These are phyloP conservation scores for Montipora sp. DNA, from an alignment of 64 coral and sea anemone genomes.

Conservation along the genomic window DNA sequence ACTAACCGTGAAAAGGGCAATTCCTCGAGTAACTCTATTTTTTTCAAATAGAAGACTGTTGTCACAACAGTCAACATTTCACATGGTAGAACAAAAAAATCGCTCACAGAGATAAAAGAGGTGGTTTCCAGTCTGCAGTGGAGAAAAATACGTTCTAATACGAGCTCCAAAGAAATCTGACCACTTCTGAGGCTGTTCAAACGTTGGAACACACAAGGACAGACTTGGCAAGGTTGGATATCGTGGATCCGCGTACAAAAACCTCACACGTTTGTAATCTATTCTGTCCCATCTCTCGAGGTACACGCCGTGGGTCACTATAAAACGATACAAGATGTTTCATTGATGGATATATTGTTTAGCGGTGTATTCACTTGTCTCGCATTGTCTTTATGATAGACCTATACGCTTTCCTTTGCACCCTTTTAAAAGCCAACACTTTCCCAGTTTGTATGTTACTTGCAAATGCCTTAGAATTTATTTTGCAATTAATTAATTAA, in stretches of 20 bases:
- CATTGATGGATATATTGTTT: not conserved
- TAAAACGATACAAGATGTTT: not conserved
- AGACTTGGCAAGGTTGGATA: slow-evolving; percentile 66
- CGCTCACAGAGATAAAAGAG: slow-evolving; percentile 9
- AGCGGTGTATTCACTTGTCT: no score
- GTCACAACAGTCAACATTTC: not conserved
- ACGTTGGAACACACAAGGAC: slow-evolving; percentile 20
- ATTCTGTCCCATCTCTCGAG: slow-evolving; percentile 88
- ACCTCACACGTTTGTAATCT: slow-evolving; percentile 56
- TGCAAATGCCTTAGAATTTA: no score
- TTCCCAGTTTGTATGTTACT: no score
- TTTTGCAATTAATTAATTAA: no score
- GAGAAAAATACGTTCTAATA: not conserved
- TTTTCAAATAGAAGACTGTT: no score
- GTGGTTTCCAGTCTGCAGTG: slow-evolving; percentile 47
- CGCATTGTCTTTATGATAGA: no score
- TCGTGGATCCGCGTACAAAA: slow-evolving; percentile 32
- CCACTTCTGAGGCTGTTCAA: slow-evolving; percentile 74
- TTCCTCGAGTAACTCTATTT: no score
- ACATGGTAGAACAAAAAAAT: not conserved
- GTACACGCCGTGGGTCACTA: slow-evolving; percentile 34
- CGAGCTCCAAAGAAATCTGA: slow-evolving; percentile 59
- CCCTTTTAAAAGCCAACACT: no score
- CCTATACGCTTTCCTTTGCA: no score
- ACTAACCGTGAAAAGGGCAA: no score